Evolutionary conservation across 1,140 invertebrate genomes (phyloP).

Genomic region (Melipona quadrifasciata): DNA sequence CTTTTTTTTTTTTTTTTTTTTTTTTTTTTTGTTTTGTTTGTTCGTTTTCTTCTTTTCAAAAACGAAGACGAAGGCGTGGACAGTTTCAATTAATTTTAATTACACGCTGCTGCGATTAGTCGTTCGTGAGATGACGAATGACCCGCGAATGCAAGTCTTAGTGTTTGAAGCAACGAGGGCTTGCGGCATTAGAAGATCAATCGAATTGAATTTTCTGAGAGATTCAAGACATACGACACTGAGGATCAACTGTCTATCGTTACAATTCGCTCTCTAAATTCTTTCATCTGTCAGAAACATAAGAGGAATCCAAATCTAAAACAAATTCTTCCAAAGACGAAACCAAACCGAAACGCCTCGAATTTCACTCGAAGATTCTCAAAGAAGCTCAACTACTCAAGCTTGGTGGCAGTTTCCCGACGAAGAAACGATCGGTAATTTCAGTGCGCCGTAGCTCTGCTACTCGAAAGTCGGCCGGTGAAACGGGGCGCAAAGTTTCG

Average conservation of each 20-base stretch:
- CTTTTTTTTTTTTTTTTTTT: no score
- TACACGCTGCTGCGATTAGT: background rate
- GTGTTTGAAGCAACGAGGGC: background rate
- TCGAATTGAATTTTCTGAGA: background rate
- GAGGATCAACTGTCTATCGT: no score
- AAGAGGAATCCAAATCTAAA: no score
- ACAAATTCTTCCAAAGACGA: background rate
- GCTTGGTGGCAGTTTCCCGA: background rate
- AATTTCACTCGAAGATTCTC: background rate
- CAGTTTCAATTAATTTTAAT: no score
- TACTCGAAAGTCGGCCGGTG: background rate
- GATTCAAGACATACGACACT: background rate
- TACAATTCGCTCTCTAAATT: no score
- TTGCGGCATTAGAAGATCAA: background rate
- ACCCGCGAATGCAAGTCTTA: background rate
- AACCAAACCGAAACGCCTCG: background rate
- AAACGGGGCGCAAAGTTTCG: conserved; percentile 32
- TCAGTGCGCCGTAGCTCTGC: background rate
- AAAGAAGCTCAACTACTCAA: background rate
- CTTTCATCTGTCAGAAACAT: no score
- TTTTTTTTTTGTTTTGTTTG: no score
- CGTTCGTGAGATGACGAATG: background rate
- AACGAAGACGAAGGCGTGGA: no score
- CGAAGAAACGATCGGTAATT: conserved; percentile 1
- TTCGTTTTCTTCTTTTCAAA: no score